phyloP scores from a whole-genome alignment of 2,113 vertebrate species.

The Nothoprocta pentlandii region DNA sequence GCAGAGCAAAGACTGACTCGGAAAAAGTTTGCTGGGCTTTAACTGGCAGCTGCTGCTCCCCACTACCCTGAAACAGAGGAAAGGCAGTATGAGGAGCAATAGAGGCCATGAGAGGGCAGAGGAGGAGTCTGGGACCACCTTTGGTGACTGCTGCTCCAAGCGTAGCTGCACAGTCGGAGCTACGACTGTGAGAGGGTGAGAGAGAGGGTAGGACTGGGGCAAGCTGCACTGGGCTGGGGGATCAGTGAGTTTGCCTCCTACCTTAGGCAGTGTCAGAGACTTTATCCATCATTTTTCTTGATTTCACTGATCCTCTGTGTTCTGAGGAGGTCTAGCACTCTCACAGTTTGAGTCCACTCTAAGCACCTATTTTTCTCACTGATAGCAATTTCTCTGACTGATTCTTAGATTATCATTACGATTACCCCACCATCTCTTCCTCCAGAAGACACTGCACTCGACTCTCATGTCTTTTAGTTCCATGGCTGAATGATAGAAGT shows the following conservation, averaged over 20 bases:
- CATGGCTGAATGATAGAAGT: background rate
- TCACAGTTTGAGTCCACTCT: background rate
- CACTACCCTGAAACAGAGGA: background rate
- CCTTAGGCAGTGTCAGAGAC: background rate
- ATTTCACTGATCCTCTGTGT: background rate
- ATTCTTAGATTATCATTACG: background rate
- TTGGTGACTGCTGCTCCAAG: background rate
- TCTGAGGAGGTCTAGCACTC: background rate
- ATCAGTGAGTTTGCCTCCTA: background rate
- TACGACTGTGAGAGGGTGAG: too few species aligned
- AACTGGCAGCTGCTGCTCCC: background rate
- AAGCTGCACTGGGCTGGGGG: background rate
- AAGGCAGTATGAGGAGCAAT: background rate
- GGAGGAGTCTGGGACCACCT: background rate
- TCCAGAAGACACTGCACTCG: background rate
- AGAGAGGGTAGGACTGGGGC: background rate
- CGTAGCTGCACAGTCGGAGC: background rate
- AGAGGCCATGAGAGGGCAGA: background rate
- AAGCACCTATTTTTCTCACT: background rate
- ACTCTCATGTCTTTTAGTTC: background rate
- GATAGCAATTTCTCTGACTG: background rate
- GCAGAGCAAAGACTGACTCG: background rate
- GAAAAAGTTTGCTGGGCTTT: background rate
- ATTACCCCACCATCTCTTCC: background rate
- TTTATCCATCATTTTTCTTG: background rate